These are phyloP conservation scores for Phalanger gymnotis DNA, from an alignment of 2,797 vertebrate genomes.

Conservation along the genomic window DNA sequence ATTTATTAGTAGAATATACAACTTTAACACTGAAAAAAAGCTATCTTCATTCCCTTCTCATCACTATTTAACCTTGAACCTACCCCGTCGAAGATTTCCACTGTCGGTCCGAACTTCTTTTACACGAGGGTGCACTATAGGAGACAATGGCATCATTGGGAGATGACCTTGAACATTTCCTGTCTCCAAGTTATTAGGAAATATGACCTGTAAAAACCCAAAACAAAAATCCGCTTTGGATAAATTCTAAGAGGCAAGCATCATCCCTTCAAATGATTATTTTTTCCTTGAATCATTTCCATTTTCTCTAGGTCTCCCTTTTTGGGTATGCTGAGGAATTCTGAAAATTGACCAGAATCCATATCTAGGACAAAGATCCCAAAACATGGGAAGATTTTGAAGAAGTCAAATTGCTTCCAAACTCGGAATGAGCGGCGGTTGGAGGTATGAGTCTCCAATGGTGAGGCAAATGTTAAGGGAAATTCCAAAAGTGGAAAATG, in stretches of 20 bases:
- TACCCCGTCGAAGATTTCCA: slow-evolving; percentile 89
- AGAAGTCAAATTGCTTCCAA: slow-evolving; percentile 33
- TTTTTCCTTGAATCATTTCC: slow-evolving; percentile 35
- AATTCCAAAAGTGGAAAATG: slow-evolving; percentile 20
- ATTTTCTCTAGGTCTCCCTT: slow-evolving; percentile 9
- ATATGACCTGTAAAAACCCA: slow-evolving; percentile 90
- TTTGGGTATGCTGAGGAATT: slow-evolving; percentile 28
- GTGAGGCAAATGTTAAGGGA: slow-evolving; percentile 3
- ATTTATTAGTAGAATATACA: slow-evolving; percentile 19
- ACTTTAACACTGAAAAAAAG: slow-evolving; percentile 16
- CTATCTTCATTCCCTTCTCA: background rate
- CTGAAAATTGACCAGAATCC: background rate
- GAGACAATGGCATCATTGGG: slow-evolving; percentile 93
- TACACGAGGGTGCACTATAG: slow-evolving; percentile 96
- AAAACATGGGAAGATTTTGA: slow-evolving; percentile 13
- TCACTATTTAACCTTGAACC: slow-evolving; percentile 52
- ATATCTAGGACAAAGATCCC: background rate
- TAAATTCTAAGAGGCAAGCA: slow-evolving; percentile 19
- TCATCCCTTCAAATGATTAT: background rate
- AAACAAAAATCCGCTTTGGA: slow-evolving; percentile 63
- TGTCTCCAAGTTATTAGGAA: slow-evolving; percentile 93
- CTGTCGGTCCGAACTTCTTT: slow-evolving; percentile 94
- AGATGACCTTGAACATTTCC: slow-evolving; percentile 89
- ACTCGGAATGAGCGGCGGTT: no score
- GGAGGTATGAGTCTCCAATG: slow-evolving; percentile 4